Evolutionary conservation across 2,888 invertebrate species (phyloP), one percentile per base, ranked within the genome.

Genomic region (Limnephilus marmoratus): DNA sequence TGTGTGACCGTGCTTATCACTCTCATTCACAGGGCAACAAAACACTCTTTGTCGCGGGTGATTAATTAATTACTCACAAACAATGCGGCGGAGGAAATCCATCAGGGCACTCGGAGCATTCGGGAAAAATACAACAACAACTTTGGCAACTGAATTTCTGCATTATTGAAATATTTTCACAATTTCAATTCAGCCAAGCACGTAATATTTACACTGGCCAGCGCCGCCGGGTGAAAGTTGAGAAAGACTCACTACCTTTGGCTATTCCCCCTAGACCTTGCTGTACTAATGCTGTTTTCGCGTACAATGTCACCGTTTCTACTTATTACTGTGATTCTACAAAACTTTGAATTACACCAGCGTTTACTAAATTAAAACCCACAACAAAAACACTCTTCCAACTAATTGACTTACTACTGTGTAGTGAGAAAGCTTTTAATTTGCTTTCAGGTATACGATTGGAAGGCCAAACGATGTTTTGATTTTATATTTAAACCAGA

Each of bases 1-100:
- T 86, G 45, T 86, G 86, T 86, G 86, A 86, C 86, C 86, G 24
- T 45, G 86, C 86, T 86, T 86, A 86, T 86, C 86, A 86, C 86
- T 45, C 86, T 45, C 45, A 86, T 37, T 86, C 86, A 45, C 86
- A 45, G 45, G 29, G 49, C 86, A 86, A 86, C 86, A 41, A 86
- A 86, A 86, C 49, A 86, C 45, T 49, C 45, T 83, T 86, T 86
- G 86, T 86, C 86, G 29, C 49, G 86, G 45, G 29, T 86, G 86
- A 86, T 86, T 86, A 86, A 29, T 34, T 34, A 45, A 29, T 34
- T 34, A 45, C 86, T 45, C 29, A 45, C 37, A 85, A 86, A 86
- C 37, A 45, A 86, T 86, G 86, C 86, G 24, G n/a, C 86, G 2
- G 45, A 45, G 68, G 68, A 68, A 68, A 68, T 68, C 68, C 68